Conservation (phyloP, 1,140 invertebrate genomes). For the Cydia fagiglandana region DNA sequence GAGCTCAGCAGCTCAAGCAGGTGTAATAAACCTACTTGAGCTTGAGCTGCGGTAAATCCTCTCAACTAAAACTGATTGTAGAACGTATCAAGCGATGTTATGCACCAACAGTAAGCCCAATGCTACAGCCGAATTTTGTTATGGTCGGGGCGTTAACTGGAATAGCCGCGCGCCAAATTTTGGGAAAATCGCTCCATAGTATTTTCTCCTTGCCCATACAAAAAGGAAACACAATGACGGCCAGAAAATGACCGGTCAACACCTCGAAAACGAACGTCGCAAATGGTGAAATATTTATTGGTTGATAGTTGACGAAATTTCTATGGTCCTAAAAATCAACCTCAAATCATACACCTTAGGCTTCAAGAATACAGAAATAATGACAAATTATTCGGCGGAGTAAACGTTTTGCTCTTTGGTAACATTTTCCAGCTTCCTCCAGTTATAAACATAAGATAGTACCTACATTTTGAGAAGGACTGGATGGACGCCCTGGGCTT, state of each 20-base stretch:
- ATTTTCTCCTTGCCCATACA: constrained; percentile 43
- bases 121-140: constrained; percentile 43
- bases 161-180: constrained; percentile 44
- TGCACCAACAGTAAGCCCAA: constrained; percentile 40
- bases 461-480: no score
- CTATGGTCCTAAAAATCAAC: constrained; percentile 39
- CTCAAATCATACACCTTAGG: constrained; percentile 38
- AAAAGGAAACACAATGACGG: constrained; percentile 40
- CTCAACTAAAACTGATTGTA: constrained; percentile 44
- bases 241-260: constrained; percentile 38
- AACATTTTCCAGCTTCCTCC: constrained; percentile 45
- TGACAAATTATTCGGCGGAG: constrained; percentile 39
- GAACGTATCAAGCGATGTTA: constrained; percentile 45
- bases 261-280: constrained; percentile 41
- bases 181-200: constrained; percentile 41
- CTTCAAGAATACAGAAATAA: constrained; percentile 46
- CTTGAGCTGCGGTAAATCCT: constrained; percentile 38
- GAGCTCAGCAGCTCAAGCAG: no score
- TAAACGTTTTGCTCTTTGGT: constrained; percentile 43
- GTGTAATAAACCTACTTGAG: no score
- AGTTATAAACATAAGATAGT: no score
- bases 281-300: constrained; percentile 39
- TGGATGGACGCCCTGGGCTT: no score
- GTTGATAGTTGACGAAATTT: constrained; percentile 49
- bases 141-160: constrained; percentile 46